These are phyloP conservation scores for Calephelis virginiensis DNA, from an alignment of 1,140 invertebrate species.

Conservation along the genomic window DNA sequence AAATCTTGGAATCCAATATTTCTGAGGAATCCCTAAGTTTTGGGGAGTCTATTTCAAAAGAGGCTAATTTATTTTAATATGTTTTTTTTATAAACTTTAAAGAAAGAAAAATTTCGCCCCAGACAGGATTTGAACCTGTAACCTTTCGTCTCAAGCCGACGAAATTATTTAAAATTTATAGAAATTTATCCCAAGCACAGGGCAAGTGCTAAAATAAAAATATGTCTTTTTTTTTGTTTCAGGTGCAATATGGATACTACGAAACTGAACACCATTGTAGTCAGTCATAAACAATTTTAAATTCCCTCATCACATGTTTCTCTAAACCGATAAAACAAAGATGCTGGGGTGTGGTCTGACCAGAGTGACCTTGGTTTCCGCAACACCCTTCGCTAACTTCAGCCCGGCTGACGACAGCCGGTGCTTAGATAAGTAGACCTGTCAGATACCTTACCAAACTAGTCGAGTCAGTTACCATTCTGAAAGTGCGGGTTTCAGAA, in stretches of 20 bases:
- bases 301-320: conserved; percentile 40
- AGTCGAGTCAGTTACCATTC: conserved; percentile 73
- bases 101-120: no score
- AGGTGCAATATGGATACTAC: conserved; percentile 65
- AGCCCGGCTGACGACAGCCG: conserved; percentile 71
- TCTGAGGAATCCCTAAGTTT: no score
- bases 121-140: no score
- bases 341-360: conserved; percentile 72
- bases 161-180: no score
- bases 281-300: conserved; percentile 40
- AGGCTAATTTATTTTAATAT: not conserved
- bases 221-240: conserved; percentile 53
- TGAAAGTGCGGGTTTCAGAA: conserved; percentile 39
- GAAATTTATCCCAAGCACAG: no score
- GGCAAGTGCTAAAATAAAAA: no score
- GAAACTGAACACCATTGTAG: conserved; percentile 31
- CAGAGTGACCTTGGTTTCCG: conserved; percentile 59
- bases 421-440: conserved; percentile 71
- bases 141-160: no score
- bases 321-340: conserved; percentile 55
- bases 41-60: no score
- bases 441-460: conserved; percentile 39
- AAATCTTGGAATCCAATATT: no score
- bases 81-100: no score
- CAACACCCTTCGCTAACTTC: conserved; percentile 42